phyloP scores from a whole-genome alignment of 2,888 invertebrate species.

The Apamea epomidion region DNA sequence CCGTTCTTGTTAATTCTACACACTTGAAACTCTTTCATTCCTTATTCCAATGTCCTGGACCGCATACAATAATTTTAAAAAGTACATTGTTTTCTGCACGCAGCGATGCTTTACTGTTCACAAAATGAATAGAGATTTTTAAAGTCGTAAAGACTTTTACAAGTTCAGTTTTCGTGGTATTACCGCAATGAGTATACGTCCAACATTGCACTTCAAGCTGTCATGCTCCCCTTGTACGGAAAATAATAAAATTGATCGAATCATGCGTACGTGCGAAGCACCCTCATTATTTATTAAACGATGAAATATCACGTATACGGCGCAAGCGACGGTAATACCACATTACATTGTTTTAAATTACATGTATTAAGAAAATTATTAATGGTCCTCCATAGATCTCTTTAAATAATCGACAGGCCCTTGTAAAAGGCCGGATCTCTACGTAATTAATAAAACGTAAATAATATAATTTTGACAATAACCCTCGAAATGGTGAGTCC shows the following conservation, averaged over 20 bases:
- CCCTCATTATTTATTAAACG: constrained; percentile 51
- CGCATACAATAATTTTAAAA: not conserved
- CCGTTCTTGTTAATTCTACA: not conserved
- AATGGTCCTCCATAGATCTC: constrained; percentile 29
- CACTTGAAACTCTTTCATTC: not conserved
- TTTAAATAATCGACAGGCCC: constrained; percentile 52
- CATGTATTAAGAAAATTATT: constrained; percentile 50
- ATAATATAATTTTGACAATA: constrained; percentile 45
- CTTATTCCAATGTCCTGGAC: not conserved
- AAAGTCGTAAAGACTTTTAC: not conserved
- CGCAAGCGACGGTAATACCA: constrained; percentile 41
- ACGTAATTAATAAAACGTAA: constrained; percentile 48
- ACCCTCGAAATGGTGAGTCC: constrained; percentile 26
- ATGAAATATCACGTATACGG: constrained; percentile 52
- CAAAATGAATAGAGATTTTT: constrained; percentile 5
- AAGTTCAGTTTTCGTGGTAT: constrained; percentile 18
- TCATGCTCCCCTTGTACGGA: constrained; percentile 46
- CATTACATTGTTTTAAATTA: constrained; percentile 64
- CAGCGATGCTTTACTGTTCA: not conserved
- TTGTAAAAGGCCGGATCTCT: constrained; percentile 35
- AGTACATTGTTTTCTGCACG: not conserved
- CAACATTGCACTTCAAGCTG: constrained; percentile 40
- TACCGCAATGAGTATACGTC: constrained; percentile 28
- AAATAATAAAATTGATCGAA: constrained; percentile 64
- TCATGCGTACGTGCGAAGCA: constrained; percentile 55